Evolutionary conservation across 1,140 invertebrate species (phyloP).

Genomic region (Calliphora vicina): DNA sequence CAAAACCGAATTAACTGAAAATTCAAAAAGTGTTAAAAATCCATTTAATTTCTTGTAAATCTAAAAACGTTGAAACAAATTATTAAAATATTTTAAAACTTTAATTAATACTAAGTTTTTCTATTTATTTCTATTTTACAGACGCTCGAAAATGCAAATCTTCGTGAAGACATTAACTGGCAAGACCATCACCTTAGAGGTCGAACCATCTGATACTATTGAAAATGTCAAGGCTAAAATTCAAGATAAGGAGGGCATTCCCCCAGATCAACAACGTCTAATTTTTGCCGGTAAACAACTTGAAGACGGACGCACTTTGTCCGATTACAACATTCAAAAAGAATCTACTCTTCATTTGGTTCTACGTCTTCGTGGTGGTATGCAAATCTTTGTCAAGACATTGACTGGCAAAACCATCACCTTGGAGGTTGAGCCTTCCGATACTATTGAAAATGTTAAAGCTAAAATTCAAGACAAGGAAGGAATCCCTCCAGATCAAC

Average conservation of each 20-base stretch:
- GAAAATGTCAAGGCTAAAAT: conserved; percentile 93
- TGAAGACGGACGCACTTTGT: conserved; percentile 88
- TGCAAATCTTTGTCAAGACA: conserved; percentile 82
- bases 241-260: conserved; percentile 87
- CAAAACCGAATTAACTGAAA: no score
- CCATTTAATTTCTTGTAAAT: no score
- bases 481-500: conserved; percentile 81
- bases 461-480: conserved; percentile 87
- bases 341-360: conserved; percentile 91
- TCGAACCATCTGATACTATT: conserved; percentile 87
- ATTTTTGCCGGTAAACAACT: conserved; percentile 92
- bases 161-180: conserved; percentile 92
- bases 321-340: conserved; percentile 89
- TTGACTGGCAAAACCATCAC: conserved; percentile 81
- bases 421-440: conserved; percentile 77
- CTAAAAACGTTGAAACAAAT: no score
- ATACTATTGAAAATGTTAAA: conserved; percentile 82
- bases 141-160: conserved; percentile 77
- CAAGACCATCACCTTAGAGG: conserved; percentile 91
- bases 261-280: conserved; percentile 84
- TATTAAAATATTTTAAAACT: no score
- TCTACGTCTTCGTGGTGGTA: conserved; percentile 80
- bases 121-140: neutral
- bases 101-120: no score
- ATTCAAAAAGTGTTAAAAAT: no score